Evolutionary conservation across 1,140 invertebrate genomes (phyloP).

Genomic region (Odontomachus brunneus): DNA sequence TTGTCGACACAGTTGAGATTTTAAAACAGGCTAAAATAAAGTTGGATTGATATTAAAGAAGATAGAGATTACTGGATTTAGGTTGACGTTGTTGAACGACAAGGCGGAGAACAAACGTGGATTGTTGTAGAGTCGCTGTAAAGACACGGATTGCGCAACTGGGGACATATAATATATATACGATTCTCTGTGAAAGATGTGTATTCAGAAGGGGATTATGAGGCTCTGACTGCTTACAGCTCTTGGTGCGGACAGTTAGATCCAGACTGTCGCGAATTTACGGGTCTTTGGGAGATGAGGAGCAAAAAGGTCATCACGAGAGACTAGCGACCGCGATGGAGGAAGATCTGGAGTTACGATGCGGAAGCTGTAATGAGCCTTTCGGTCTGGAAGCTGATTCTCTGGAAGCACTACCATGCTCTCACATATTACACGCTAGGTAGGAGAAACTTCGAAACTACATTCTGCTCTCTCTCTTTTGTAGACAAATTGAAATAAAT

Average conservation of each 20-base stretch:
- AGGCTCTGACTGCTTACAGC: conserved; percentile 82
- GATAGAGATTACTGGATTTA: too few relatives aligned
- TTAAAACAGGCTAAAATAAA: too few relatives aligned
- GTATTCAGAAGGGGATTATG: conserved; percentile 3
- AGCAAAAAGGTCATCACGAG: conserved; percentile 90
- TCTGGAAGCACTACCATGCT: conserved; percentile 92
- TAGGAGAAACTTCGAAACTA: conserved; percentile 76
- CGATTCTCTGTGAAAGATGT: not conserved
- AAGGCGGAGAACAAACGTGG: too few relatives aligned
- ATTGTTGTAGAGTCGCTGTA: too few relatives aligned
- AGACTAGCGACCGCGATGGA: conserved; percentile 89
- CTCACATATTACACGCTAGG: conserved; percentile 94
- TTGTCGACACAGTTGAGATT: too few relatives aligned
- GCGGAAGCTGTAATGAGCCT: conserved; percentile 91
- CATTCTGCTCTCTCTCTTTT: too few relatives aligned
- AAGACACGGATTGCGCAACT: not conserved
- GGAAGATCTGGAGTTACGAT: conserved; percentile 90
- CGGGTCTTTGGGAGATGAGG: conserved; percentile 91
- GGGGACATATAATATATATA: not conserved
- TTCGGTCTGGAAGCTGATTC: conserved; percentile 91
- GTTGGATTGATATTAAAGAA: too few relatives aligned
- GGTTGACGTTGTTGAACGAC: too few relatives aligned
- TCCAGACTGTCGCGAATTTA: conserved; percentile 92
- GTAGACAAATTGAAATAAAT: too few relatives aligned
- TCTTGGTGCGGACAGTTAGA: conserved; percentile 91